These are phyloP conservation scores for Galeruca laticollis DNA, from an alignment of 2,888 invertebrate genomes.

Conservation along the genomic window DNA sequence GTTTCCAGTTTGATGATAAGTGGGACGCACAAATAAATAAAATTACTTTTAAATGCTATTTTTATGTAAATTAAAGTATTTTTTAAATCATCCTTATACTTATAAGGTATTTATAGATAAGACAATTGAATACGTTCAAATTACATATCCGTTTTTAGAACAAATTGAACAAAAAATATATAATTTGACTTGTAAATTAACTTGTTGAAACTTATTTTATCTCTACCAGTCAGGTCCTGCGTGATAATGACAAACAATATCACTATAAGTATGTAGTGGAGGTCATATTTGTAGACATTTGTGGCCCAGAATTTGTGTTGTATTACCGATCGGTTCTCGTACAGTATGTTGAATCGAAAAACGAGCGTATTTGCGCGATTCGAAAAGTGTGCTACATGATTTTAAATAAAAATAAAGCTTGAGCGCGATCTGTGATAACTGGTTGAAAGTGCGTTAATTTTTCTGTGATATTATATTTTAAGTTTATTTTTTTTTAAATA, in stretches of 20 bases:
- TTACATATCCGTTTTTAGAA: no score
- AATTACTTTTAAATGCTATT: no score
- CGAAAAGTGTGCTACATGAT: not conserved
- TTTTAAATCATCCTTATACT: no score
- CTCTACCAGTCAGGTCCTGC: constrained; percentile 37
- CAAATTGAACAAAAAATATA: no score
- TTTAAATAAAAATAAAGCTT: not conserved
- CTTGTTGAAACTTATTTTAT: not conserved
- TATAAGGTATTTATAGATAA: not conserved
- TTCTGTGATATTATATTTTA: constrained; percentile 33
- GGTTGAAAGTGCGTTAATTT: constrained; percentile 9
- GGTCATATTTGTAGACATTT: constrained; percentile 34
- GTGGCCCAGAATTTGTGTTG: constrained; percentile 29
- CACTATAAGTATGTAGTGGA: constrained; percentile 37
- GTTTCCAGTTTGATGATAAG: no score
- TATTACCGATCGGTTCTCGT: constrained; percentile 3
- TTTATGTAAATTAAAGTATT: no score
- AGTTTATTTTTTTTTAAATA: constrained; percentile 9
- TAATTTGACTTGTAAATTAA: no score
- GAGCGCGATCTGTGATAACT: constrained; percentile 25
- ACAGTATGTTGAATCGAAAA: constrained; percentile 17
- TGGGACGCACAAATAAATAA: no score
- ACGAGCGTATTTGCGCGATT: not conserved
- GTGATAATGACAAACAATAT: constrained; percentile 43
- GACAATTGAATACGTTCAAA: not conserved